A percentile compares a stretch with the other conserved stretches of the same genome.
Evolutionary conservation across 2,888 invertebrate species (phyloP).

Genomic region (Phytoseiulus persimilis): DNA sequence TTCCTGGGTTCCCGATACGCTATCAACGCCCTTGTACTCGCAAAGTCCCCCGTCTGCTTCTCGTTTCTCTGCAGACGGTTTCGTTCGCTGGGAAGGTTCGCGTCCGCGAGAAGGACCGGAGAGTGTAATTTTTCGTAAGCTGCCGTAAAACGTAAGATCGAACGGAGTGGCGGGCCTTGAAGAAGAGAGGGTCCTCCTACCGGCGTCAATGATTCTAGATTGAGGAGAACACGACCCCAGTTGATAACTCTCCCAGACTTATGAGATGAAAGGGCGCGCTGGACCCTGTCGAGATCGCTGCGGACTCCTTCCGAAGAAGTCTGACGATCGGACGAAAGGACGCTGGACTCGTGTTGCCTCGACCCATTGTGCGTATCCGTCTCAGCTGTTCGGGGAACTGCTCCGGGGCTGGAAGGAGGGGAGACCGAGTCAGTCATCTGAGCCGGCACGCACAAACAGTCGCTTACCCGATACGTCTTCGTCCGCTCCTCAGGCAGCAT

Average conservation of each 20-base stretch:
- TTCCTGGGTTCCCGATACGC: not conserved
- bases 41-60: not conserved
- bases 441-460: not conserved
- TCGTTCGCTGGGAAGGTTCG: not conserved
- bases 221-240: too few relatives aligned
- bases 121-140: not conserved
- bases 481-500: not conserved
- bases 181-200: too few relatives aligned
- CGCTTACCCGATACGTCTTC: not conserved
- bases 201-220: too few relatives aligned
- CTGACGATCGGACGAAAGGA: too few relatives aligned
- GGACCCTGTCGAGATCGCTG: too few relatives aligned
- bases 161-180: not conserved
- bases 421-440: not conserved
- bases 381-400: not conserved
- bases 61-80: not conserved
- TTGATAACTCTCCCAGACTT: too few relatives aligned
- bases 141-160: not conserved
- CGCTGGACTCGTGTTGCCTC: not conserved
- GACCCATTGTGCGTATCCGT: not conserved
- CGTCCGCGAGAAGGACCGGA: not conserved
- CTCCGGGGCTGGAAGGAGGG: not conserved
- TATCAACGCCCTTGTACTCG: not conserved
- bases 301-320: not conserved
- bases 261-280: too few relatives aligned